Percentiles rank a stretch among this genome's conserved stretches.
Conservation (phyloP, 2,888 invertebrate species). For the Zootermopsis nevadensis region DNA sequence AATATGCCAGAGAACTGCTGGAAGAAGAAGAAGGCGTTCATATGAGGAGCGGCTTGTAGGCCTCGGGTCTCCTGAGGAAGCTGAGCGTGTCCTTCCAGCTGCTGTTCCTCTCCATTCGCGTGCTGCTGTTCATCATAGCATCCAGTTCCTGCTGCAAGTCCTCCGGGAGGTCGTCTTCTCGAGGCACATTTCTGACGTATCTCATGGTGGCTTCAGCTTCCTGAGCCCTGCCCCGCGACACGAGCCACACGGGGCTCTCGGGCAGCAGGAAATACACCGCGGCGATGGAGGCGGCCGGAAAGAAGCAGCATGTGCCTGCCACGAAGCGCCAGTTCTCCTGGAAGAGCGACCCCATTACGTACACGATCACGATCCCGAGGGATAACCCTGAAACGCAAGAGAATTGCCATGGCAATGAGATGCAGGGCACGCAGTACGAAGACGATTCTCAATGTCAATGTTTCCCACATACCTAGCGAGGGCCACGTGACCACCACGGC, state of each 20-base stretch:
- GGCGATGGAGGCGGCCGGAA: conserved; percentile 52
- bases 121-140: background rate
- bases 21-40: conserved; percentile 67
- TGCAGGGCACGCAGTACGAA: no score
- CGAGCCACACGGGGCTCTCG: conserved; percentile 70
- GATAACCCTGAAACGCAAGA: conserved; percentile 60
- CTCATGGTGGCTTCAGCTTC: conserved; percentile 64
- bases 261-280: conserved; percentile 63
- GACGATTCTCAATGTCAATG: no score
- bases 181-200: conserved; percentile 60
- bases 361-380: conserved; percentile 66
- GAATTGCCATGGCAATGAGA: no score
- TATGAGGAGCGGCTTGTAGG: conserved; percentile 65
- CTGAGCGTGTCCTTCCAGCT: background rate
- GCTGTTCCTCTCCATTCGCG: background rate
- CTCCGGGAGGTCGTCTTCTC: background rate
- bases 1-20: conserved; percentile 71
- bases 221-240: conserved; percentile 63
- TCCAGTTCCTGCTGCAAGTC: background rate
- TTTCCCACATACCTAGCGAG: conserved; percentile 61
- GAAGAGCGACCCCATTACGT: conserved; percentile 66
- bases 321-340: conserved; percentile 58
- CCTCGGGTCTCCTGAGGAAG: conserved; percentile 57
- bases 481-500: conserved; percentile 69
- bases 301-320: conserved; percentile 44